Base-by-base conservation (phyloP, 2,888 invertebrate species). In the Dromius quadrimaculatus region DNA sequence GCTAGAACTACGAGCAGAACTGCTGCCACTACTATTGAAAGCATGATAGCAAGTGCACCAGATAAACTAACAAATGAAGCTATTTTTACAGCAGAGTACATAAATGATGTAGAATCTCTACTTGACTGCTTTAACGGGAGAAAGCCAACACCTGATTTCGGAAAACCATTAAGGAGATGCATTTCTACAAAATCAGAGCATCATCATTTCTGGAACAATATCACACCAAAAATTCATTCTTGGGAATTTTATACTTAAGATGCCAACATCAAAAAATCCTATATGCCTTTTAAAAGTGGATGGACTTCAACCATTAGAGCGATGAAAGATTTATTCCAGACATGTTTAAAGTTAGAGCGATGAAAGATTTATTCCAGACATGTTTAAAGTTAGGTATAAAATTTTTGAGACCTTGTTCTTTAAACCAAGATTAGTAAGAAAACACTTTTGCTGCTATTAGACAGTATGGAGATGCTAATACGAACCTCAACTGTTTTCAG, bases 1-100 rank as follows among this genome's bases (percentile, higher is more conserved):
- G 59, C 34, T 2, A 5, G 59, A 19, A 59, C 59, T n/a, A 59
- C 34, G 59, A 59, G 59, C 13, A 34, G 59, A 9, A 59, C 59
- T 13, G 59, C n/a, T 1, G 59, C 59, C 5, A 20, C 34, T 9
- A 59, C 59, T 15, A 59, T 59, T 2, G 59, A 59, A 11, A 34
- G 59, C 15, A 59, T 59, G 59, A 59, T 59, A 8, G 59, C 15
- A 1, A 59, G 59, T 34, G 13, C 34, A 9, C 59, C 34, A 19
- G 13, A 4, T 4, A 59, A 59, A 32, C 17, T 59, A 34, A 32
- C 59, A 8, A 59, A 34, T 13, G 59, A 59, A 59, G 34, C 59
- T 9, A 34, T 59, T 34, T 34, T 34, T 34, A 34, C 59, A 3
- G 59, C 59, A 3, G 34, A 59, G 34, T 59, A 34, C 9, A n/a